Percentiles rank a stretch among this genome's conserved stretches.
These are phyloP conservation scores for Daubentonia madagascariensis DNA, from an alignment of 2,113 vertebrate species.

Conservation along the genomic window DNA sequence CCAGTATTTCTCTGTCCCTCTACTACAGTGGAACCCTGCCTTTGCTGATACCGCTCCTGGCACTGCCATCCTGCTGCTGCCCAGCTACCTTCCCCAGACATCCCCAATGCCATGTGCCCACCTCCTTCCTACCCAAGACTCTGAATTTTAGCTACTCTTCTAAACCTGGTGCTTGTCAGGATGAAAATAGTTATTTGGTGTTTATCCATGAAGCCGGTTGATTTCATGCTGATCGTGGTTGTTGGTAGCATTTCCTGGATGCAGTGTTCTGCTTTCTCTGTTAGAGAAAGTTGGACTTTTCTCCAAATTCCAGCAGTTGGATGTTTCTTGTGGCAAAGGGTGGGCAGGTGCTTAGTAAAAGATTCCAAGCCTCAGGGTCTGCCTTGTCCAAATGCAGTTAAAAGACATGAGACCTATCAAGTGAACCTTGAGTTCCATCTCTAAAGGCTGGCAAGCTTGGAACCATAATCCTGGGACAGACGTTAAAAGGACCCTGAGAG, in stretches of 20 bases:
- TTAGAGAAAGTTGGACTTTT: background rate
- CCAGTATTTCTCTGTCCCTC: background rate
- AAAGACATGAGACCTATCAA: background rate
- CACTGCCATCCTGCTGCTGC: background rate
- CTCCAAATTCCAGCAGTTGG: background rate
- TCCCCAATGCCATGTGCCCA: no score
- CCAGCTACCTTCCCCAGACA: no score
- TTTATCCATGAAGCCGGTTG: no score
- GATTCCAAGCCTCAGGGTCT: background rate
- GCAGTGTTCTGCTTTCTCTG: background rate
- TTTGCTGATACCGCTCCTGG: background rate
- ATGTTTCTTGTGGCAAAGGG: background rate
- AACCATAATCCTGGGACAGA: background rate
- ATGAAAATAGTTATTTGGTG: background rate
- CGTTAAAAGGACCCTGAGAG: background rate
- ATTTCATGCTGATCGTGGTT: rapidly evolving
- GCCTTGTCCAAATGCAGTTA: background rate
- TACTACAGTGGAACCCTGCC: background rate
- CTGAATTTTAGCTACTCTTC: background rate
- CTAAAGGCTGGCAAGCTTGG: background rate
- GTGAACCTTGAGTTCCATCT: background rate
- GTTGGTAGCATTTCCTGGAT: background rate
- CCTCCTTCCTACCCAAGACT: background rate
- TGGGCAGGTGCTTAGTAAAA: background rate
- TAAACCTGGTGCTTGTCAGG: background rate